Conservation (phyloP, 2,797 vertebrate species). For the Furcifer pardalis region DNA sequence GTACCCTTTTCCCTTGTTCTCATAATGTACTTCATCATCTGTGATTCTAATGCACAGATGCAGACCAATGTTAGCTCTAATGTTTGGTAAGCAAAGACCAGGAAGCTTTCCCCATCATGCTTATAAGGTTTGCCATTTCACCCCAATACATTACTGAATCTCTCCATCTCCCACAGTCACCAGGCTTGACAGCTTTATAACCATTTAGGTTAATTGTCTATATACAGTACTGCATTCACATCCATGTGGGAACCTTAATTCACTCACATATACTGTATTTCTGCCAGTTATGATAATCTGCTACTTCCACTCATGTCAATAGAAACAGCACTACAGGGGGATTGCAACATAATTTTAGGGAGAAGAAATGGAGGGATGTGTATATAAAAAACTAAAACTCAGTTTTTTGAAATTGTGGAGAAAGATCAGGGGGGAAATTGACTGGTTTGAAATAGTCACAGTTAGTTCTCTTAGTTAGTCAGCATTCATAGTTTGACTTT, state of each 20-base stretch:
- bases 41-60: not conserved
- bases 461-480: not conserved
- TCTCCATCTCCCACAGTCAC: not conserved
- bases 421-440: not conserved
- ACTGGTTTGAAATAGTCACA: not conserved
- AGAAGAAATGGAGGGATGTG: not conserved
- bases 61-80: not conserved
- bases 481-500: not conserved
- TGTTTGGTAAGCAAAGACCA: not conserved
- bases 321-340: not conserved
- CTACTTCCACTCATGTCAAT: not conserved
- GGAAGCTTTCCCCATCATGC: not conserved
- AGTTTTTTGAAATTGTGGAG: not conserved
- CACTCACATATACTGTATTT: not conserved
- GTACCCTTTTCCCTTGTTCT: slow-evolving; percentile 51
- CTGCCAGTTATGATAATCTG: not conserved
- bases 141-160: not conserved
- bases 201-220: not conserved
- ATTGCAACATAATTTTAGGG: not conserved
- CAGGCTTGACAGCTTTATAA: not conserved
- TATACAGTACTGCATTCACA: not conserved
- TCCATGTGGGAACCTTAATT: not conserved
- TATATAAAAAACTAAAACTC: not conserved
- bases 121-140: not conserved
- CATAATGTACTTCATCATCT: slow-evolving; percentile 15